Evolutionary conservation across 2,888 invertebrate species (phyloP), one percentile per base, ranked within the genome.

Genomic region (Lasius platythorax): DNA sequence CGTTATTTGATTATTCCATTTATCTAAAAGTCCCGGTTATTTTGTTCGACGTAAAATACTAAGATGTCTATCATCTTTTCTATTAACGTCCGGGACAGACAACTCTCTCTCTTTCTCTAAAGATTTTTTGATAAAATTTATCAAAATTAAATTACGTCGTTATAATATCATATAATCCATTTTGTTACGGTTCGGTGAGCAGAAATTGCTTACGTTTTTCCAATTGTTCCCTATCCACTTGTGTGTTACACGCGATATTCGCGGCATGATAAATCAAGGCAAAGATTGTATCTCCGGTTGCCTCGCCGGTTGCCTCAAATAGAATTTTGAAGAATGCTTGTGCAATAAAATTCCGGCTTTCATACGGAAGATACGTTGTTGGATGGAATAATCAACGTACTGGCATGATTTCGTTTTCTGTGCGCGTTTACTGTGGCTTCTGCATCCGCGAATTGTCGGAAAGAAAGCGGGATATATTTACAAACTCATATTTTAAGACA

Each of bases 331-430:
- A 67, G 58, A 74, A 70, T 73, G 33, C 40, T 56, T 15, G 61
- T 46, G 75, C 75, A 76, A 64, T 76, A 64, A 76, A 76, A 76
- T 64, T 66, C 64, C 37, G 3, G 37, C 64, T 76, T 76, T 76
- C 64, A 64, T 76, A 76, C 50, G 37, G 37, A 53, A 50, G 50
- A 76, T 76, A 76, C 75, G 64, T 75, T 76, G 75, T 50, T 76
- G 50, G 75, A 64, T 76, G 23, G 50, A 76, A 76, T 76, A 66
- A 76, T 76, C 75, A 76, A 76, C 75, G 63, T 75, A 75, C 63
- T 64, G 63, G 23, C 75, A 75, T 76, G 50, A 76, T 76, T 66
- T 23, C 64, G 75, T 76, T 76, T 76, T 66, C 75, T 23, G 46
- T 23, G 43, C 46, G 46, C 43, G 46, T 75, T 58, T 64, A 46